Conservation (phyloP, 2,888 invertebrate genomes). For the Hirtodrosophila cameraria region DNA sequence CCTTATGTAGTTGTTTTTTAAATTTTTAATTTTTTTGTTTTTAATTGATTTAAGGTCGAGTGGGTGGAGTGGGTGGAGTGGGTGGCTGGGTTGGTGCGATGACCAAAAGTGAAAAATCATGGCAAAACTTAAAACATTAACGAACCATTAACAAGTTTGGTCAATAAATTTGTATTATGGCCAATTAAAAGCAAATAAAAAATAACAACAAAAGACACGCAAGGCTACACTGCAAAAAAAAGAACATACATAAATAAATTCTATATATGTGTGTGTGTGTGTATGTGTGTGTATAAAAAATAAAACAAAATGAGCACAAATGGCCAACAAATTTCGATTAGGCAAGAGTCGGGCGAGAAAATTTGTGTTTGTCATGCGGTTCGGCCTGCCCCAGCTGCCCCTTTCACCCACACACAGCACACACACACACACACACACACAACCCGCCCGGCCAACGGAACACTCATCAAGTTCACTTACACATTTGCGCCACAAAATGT, state of each 20-base stretch:
- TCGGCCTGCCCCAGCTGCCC: neutral
- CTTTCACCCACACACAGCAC: neutral
- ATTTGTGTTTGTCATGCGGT: constrained; percentile 70
- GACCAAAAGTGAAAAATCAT: constrained; percentile 38
- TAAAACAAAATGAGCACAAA: constrained; percentile 63
- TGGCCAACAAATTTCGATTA: constrained; percentile 79
- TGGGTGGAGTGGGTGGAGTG: neutral
- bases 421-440: no score
- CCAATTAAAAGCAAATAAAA: constrained; percentile 76
- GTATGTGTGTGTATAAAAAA: no score
- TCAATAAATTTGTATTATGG: constrained; percentile 76
- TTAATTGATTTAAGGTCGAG: constrained; percentile 20
- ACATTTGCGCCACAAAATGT: constrained; percentile 78
- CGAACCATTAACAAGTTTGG: constrained; percentile 76
- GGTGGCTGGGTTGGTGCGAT: neutral
- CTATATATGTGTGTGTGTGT: no score
- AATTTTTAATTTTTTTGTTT: constrained; percentile 1
- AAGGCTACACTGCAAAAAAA: constrained; percentile 16
- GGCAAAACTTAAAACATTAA: constrained; percentile 69
- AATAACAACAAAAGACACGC: constrained; percentile 38
- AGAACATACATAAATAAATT: constrained; percentile 49
- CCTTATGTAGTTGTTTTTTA: neutral
- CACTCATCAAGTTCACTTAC: constrained; percentile 76
- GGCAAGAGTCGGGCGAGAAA: constrained; percentile 56
- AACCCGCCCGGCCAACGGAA: constrained; percentile 8